phyloP scores from a whole-genome alignment of 1,140 invertebrate species.

The Lasaia peninsularis region DNA sequence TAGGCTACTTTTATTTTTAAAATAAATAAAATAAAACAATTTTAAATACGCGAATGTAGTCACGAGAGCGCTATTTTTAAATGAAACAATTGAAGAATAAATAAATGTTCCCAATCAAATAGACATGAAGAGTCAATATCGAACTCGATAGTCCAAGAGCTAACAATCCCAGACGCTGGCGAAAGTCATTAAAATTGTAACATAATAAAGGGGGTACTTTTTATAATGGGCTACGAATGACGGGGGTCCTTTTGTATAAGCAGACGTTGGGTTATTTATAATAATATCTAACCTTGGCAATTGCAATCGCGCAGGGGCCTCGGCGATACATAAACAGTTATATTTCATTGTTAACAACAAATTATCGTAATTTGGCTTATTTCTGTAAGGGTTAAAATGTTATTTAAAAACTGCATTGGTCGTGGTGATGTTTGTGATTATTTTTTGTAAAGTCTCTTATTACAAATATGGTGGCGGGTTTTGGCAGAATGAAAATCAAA shows the following conservation, averaged over 20 bases:
- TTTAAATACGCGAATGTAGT: no score
- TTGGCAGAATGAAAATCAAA: no score
- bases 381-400: slow-evolving; percentile 33
- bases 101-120: slow-evolving; percentile 1
- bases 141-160: slow-evolving; percentile 18
- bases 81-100: neutral
- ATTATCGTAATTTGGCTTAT: slow-evolving; percentile 63
- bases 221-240: slow-evolving; percentile 65
- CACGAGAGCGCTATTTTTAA: no score
- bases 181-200: slow-evolving; percentile 27
- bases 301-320: slow-evolving; percentile 34
- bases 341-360: slow-evolving; percentile 59
- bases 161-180: slow-evolving; percentile 8
- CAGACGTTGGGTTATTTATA: slow-evolving; percentile 55
- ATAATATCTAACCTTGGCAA: slow-evolving; percentile 42
- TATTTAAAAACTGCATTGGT: neutral
- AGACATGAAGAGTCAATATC: neutral
- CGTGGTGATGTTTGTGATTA: no score
- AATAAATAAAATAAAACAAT: no score
- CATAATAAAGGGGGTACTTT: slow-evolving; percentile 49
- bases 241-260: slow-evolving; percentile 41
- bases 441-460: no score
- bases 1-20: no score
- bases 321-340: slow-evolving; percentile 52
- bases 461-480: no score